Evolutionary conservation across 2,113 vertebrate genomes (phyloP).

Genomic region (Oxyruncus cristatus): DNA sequence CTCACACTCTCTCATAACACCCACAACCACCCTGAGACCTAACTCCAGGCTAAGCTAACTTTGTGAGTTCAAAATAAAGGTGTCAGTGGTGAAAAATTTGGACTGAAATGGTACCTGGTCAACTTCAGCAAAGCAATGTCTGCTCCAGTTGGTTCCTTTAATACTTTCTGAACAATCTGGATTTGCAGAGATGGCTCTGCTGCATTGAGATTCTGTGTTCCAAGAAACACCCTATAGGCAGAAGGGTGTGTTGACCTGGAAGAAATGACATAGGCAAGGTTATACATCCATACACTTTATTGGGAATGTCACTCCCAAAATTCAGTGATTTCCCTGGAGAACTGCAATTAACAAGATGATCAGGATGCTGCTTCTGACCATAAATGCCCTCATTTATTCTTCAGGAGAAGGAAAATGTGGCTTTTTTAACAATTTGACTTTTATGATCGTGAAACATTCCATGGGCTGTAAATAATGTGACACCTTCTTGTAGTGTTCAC

Average conservation of each 20-base stretch:
- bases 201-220: conserved; percentile 71
- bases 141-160: conserved; percentile 69
- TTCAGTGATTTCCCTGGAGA: background rate
- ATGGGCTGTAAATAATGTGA: background rate
- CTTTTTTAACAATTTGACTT: background rate
- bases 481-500: background rate
- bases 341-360: background rate
- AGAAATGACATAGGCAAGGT: background rate
- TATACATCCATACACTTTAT: background rate
- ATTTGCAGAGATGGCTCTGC: conserved; percentile 73
- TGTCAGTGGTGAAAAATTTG: background rate
- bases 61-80: background rate
- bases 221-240: conserved; percentile 79
- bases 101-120: conserved; percentile 61
- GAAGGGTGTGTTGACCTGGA: conserved; percentile 70
- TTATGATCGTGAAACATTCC: background rate
- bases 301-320: background rate
- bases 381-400: background rate
- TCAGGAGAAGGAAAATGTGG: background rate
- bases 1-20: background rate
- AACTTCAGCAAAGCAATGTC: conserved; percentile 91
- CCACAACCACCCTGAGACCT: background rate
- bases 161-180: conserved; percentile 61
- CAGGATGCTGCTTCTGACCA: background rate
- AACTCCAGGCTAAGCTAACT: background rate